These are phyloP conservation scores for Arvicanthis niloticus DNA, from an alignment of 2,113 vertebrate species.

Conservation along the genomic window DNA sequence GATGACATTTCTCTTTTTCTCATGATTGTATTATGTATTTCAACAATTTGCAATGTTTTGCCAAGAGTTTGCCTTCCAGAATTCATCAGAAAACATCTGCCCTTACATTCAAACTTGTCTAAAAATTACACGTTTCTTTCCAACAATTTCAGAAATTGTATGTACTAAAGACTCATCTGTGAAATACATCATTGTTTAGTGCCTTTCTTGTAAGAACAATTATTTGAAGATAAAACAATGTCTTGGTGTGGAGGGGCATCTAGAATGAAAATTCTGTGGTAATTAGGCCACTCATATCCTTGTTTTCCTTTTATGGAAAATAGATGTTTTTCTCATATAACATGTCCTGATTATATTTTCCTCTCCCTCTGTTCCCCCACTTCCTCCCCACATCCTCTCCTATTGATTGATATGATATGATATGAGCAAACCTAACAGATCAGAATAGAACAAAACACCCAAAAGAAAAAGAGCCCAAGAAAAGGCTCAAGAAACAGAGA, in stretches of 20 bases:
- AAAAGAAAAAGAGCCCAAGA: not conserved
- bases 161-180: not conserved
- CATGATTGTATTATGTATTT: not conserved
- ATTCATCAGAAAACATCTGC: not conserved
- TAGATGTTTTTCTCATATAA: not conserved
- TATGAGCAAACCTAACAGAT: not conserved
- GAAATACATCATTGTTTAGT: no score
- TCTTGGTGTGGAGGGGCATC: rapidly evolving
- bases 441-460: not conserved
- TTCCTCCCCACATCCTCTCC: not conserved
- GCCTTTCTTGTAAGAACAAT: not conserved
- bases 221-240: not conserved
- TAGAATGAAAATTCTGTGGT: not conserved
- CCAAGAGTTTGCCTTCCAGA: not conserved
- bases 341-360: not conserved
- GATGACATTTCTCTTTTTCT: not conserved
- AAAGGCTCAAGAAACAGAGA: not conserved
- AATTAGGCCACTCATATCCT: not conserved
- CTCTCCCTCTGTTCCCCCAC: not conserved
- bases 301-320: not conserved
- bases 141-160: not conserved
- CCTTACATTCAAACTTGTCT: not conserved
- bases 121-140: not conserved
- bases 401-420: not conserved
- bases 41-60: not conserved